Base-by-base conservation (phyloP, 2,113 vertebrate species). In the Zingel zingel region DNA sequence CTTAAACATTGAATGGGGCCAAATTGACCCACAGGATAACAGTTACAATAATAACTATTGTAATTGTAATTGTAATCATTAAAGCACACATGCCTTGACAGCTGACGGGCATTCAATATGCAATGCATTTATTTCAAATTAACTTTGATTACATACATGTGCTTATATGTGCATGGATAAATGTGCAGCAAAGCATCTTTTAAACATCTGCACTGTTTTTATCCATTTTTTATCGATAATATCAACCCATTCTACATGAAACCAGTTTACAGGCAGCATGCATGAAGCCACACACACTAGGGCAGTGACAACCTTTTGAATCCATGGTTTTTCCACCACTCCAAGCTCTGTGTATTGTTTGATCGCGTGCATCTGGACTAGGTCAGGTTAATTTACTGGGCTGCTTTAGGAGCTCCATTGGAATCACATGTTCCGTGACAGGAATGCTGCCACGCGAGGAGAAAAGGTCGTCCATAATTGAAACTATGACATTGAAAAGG, bases 401-500 rank as follows among this genome's bases (percentile, higher is more conserved):
- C 63, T 39, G 79, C 74, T 86, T 77, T 33, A 75, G 84, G 69
- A 77, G 78, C 89, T 89, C 90, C 45, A 61, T 69, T 5, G 3
- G 69, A 86, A 68, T 83, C 65, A 25, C 77, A 47, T 63, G 80
- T 56, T 83, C 76, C 74, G 63, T 88, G 90, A 76, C 82, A 79
- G 4, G 86, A 92, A 86, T 86, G 85, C 81, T 53, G 84, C 83
- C 58, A 61, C 12, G 53, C 13, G 25, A 68, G 53, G 75, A 33
- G 10, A 82, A 86, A 91, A 94, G 90, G 86, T 93, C 74, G 78
- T 16, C 72, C 4, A 36, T 92, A 85, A 92, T 92, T 92, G 90
- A 92, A 91, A 71, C 8, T 19, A 23, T 91, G 89, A 90, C 82
- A 90, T 83, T 89, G 89, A 87, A 85, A 77, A 79, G 59, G 77